Conservation (phyloP, 2,888 invertebrate genomes). For the Blera fallax region DNA sequence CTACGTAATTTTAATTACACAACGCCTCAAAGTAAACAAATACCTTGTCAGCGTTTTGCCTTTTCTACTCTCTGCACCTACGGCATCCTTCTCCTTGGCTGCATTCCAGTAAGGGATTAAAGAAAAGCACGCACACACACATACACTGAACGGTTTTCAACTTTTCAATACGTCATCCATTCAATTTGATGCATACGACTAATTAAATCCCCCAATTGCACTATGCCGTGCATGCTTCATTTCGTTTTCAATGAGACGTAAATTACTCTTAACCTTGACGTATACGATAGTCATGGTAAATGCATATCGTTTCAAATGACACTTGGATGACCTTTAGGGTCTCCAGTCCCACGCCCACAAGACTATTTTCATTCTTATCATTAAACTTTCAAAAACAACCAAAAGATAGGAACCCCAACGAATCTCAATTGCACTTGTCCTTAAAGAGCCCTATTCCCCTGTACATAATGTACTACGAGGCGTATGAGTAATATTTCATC, state of each 20-base stretch:
- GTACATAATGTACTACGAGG: not conserved
- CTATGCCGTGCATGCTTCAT: not conserved
- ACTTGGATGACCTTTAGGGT: slow-evolving; percentile 11
- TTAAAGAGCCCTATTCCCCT: slow-evolving; percentile 1
- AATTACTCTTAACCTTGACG: slow-evolving; percentile 46
- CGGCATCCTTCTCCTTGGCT: not conserved
- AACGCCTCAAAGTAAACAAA: not conserved
- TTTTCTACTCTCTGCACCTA: not conserved
- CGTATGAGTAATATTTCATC: slow-evolving; percentile 19
- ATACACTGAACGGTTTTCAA: not conserved
- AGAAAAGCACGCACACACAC: no score
- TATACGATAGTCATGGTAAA: not conserved
- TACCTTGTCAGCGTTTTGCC: not conserved
- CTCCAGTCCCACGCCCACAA: not conserved
- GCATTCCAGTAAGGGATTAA: slow-evolving; percentile 20
- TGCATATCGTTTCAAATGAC: slow-evolving; percentile 29
- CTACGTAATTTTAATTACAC: not conserved
- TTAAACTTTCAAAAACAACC: not conserved
- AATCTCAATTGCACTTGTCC: slow-evolving; percentile 19
- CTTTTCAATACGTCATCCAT: not conserved
- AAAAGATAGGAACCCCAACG: not conserved
- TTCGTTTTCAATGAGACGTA: slow-evolving; percentile 24
- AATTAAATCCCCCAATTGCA: not conserved
- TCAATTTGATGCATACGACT: not conserved
- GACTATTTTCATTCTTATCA: slow-evolving; percentile 18